Conservation (phyloP, 2,113 vertebrate species). For the Cyprinus carpio region DNA sequence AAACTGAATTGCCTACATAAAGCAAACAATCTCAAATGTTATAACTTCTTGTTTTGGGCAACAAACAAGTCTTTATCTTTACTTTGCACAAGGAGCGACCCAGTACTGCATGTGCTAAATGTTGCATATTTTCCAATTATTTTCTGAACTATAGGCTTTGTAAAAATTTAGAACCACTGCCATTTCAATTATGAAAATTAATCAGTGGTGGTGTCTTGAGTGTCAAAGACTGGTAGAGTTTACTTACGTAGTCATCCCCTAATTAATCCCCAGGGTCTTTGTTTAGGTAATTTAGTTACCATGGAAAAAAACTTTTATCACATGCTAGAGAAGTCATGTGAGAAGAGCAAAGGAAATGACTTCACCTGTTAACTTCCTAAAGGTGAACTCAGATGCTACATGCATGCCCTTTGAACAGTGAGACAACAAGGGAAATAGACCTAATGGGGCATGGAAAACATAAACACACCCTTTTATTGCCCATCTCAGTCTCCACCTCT, state of each 20-base stretch:
- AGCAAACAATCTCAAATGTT: too few species aligned
- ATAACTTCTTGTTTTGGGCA: not conserved
- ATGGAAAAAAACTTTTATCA: constrained; percentile 1
- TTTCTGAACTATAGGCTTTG: not conserved
- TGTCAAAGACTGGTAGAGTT: not conserved
- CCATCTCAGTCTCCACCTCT: not conserved
- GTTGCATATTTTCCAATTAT: not conserved
- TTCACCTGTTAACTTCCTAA: constrained; percentile 38
- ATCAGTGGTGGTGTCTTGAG: not conserved
- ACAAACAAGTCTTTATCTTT: not conserved
- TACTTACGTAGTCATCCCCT: not conserved
- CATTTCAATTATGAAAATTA: not conserved
- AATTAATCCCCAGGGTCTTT: not conserved
- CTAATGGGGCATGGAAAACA: constrained; percentile 48
- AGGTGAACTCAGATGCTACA: constrained; percentile 25
- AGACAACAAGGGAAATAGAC: constrained; percentile 44
- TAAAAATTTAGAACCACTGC: not conserved
- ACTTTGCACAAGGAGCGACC: not conserved
- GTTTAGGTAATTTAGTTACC: constrained; percentile 4
- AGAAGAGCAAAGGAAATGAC: constrained; percentile 16
- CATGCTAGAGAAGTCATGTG: constrained; percentile 29
- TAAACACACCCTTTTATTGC: constrained; percentile 35
- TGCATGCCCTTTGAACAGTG: constrained; percentile 41
- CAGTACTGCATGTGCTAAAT: not conserved
- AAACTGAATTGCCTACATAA: too few species aligned